Conservation (phyloP, 2,888 invertebrate genomes). For the Diadegma fenestrale region DNA sequence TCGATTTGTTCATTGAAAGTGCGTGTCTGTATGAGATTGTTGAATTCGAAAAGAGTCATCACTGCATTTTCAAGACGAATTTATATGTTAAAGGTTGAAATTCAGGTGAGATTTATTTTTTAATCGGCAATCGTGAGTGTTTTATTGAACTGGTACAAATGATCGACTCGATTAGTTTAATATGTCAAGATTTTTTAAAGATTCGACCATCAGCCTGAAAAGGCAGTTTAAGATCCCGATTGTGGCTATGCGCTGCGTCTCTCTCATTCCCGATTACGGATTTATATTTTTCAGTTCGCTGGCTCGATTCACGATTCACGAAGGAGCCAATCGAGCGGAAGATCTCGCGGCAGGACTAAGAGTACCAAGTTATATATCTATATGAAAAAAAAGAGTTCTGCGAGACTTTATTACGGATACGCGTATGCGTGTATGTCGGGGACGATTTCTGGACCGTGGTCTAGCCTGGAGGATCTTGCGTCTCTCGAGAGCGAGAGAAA, state of each 20-base stretch:
- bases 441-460: slow-evolving; percentile 63
- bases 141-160: not conserved
- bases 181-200: slow-evolving; percentile 24
- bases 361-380: slow-evolving; percentile 10
- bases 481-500: slow-evolving; percentile 27
- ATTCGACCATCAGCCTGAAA: slow-evolving; percentile 23
- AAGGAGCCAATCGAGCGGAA: slow-evolving; percentile 67
- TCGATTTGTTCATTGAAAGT: no score
- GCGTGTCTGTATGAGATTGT: no score
- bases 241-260: slow-evolving; percentile 13
- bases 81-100: no score
- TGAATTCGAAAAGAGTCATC: no score
- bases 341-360: slow-evolving; percentile 59
- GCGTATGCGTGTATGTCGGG: slow-evolving; percentile 15
- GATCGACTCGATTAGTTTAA: slow-evolving; percentile 20
- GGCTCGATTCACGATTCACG: slow-evolving; percentile 67
- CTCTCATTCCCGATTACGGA: slow-evolving; percentile 61
- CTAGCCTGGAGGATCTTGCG: slow-evolving; percentile 54
- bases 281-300: slow-evolving; percentile 72
- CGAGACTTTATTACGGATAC: slow-evolving; percentile 41
- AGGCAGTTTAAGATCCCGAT: slow-evolving; percentile 44
- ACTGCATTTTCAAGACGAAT: no score
- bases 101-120: no score
- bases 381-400: slow-evolving; percentile 36
- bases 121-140: not conserved